These are phyloP conservation scores for Heliconius hermathena DNA, from an alignment of 1,140 invertebrate genomes.

Conservation along the genomic window DNA sequence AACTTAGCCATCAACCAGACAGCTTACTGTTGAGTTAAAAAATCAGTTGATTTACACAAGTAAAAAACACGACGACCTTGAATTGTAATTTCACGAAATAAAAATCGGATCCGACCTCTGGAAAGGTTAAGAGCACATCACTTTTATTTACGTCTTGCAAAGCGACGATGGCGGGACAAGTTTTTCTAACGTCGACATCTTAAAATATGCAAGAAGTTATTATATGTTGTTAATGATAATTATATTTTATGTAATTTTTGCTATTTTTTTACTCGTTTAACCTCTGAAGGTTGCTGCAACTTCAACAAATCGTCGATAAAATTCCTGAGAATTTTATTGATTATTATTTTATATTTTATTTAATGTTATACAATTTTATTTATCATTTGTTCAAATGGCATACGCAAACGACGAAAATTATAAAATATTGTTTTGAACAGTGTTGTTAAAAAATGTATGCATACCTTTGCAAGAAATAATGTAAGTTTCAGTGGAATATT, in stretches of 20 bases:
- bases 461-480: too few species aligned
- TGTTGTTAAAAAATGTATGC: too few species aligned
- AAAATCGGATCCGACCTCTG: conserved; percentile 65
- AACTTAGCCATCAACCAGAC: neutral
- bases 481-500: too few species aligned
- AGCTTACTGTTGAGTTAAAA: conserved; percentile 38
- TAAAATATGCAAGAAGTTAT: conserved; percentile 48
- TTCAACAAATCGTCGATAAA: too few species aligned
- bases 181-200: conserved; percentile 48
- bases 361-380: neutral
- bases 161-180: conserved; percentile 53
- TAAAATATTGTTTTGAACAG: neutral
- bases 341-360: too few species aligned
- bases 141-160: conserved; percentile 68
- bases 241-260: conserved; percentile 47
- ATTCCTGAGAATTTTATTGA: too few species aligned
- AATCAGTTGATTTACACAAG: conserved; percentile 45
- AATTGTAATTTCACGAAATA: conserved; percentile 75
- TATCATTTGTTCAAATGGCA: neutral
- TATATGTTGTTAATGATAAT: conserved; percentile 47
- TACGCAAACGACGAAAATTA: neutral
- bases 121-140: conserved; percentile 77
- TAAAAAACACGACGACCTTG: conserved; percentile 62
- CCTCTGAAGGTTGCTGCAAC: conserved; percentile 39
- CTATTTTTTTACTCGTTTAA: conserved; percentile 50